These are phyloP conservation scores for Danionella cerebrum DNA, from an alignment of 2,113 vertebrate genomes.

Conservation along the genomic window DNA sequence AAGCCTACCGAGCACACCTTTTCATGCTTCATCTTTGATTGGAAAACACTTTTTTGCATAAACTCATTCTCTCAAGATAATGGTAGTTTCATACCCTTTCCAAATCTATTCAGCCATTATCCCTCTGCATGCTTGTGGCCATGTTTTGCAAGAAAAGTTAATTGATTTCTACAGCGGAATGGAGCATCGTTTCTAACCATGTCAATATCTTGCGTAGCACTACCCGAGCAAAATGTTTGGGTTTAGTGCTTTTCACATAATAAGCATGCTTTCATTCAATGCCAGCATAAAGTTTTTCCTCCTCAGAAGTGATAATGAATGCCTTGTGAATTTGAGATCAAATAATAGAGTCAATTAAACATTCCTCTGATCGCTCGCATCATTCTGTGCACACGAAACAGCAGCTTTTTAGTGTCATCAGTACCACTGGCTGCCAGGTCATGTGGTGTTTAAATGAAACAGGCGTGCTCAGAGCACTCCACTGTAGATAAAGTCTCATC, in stretches of 20 bases:
- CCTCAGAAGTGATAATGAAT: conserved; percentile 15
- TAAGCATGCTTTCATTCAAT: not conserved
- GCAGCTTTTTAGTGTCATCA: not conserved
- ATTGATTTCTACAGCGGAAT: too few species aligned
- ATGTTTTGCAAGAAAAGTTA: too few species aligned
- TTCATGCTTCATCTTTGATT: too few species aligned
- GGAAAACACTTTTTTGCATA: too few species aligned
- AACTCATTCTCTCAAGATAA: too few species aligned
- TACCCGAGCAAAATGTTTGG: not conserved
- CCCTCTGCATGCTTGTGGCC: too few species aligned
- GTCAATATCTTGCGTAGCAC: not conserved
- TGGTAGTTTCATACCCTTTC: too few species aligned
- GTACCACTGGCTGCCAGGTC: not conserved
- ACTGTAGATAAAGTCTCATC: not conserved
- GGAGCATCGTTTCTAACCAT: not conserved
- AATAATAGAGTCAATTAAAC: conserved; percentile 13
- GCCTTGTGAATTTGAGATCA: conserved; percentile 21
- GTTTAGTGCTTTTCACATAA: not conserved
- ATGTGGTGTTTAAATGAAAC: conserved; percentile 4
- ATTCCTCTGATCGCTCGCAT: conserved; percentile 1
- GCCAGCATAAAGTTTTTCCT: not conserved
- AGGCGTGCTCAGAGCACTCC: not conserved
- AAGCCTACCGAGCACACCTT: too few species aligned
- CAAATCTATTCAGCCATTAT: too few species aligned
- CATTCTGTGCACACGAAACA: not conserved